Base-by-base conservation (phyloP, 2,113 vertebrate genomes). In the Athene noctua region DNA sequence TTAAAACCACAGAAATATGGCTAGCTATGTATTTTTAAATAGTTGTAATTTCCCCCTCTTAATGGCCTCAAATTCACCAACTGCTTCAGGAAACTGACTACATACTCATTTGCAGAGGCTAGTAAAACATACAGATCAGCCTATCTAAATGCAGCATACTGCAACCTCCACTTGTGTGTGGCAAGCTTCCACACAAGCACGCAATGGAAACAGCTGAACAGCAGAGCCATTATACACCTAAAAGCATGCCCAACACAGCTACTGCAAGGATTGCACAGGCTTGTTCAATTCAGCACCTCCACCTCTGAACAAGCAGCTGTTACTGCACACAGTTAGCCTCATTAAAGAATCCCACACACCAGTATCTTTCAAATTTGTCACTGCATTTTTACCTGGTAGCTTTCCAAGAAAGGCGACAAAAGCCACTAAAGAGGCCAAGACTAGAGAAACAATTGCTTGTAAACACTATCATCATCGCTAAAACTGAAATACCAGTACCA, bases 281-380 rank as follows among this genome's bases (percentile, higher is more conserved):
- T 61, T 38, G n/a, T 18, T n/a, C 61, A 11, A 1, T 10, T 52
- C 21, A 40, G 32, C 15, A 52, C 10, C 80, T 51, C 61, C 52
- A 47, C 20, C 57, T 52, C 55, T 47, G 74, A 58, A 34, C 11
- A 3, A 59, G 36, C 59, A 84, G 89, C 65, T 52, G 63, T 51
- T 58, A 54, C 47, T 14, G 1, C 0, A 0, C 40, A 30, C n/a
- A 30, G 72, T 1, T 13, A 23, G 26, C 16, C 18, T 29, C 55
- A 5, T 3, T 19, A 62, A 52, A 46, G 9, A 73, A 32, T 21
- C 47, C 15, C 17, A 17, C 61, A 11, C 23, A 21, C 9, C 25
- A 8, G 21, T 4, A 0, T 32, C 65, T 42, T 66, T 38, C 71
- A 20, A 11, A 73, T 71, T 59, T 47, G 32, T 59, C 77, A 34